Base-by-base conservation (phyloP, 2,888 invertebrate species). In the Epirrita christyi region DNA sequence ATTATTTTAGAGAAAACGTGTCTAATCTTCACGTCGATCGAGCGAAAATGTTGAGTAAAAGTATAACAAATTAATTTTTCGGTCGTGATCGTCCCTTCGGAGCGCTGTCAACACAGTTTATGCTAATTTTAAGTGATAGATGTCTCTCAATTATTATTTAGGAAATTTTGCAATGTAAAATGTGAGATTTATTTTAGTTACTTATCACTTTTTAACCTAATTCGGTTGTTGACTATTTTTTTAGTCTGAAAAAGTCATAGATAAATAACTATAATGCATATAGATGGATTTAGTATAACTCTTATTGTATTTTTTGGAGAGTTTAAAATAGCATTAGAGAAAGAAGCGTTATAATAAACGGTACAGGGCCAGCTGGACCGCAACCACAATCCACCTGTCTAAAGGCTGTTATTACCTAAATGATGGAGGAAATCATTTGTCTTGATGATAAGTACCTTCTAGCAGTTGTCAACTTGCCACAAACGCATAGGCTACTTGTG, bases 61-160 rank as follows among this genome's bases (percentile, higher is more conserved):
- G 62, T 63, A 8, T 48, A 56, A 61, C 63, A 55, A 62, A 68
- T 66, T 51, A 64, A 68, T 68, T 63, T 52, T 56, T 55, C 62
- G 63, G 55, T 62, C 59, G 54, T 53, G 60, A 58, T 49, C 41
- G 34, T 53, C 45, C 53, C 44, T 59, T 28, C 42, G 27, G 44
- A 15, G 14, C 6, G 29, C 34, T 38, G 47, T 36, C 41, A 40
- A 29, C 28, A 14, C 8, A 21, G 27, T 29, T 45, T 48, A 52
- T 49, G 47, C 28, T 28, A 55, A 55, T 48, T 55, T 42, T 28
- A 29, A 54, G 27, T 48, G 36, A 54, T 51, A 37, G 11, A 41
- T 56, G 32, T 0, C 13, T 4, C 37, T 13, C 37, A 3, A 14
- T 38, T 38, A 14, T 2, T 2, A 11, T 2, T 2, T 36, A n/a